Evolutionary conservation across 2,797 vertebrate species (phyloP).

Genomic region (Myotis findleyi): DNA sequence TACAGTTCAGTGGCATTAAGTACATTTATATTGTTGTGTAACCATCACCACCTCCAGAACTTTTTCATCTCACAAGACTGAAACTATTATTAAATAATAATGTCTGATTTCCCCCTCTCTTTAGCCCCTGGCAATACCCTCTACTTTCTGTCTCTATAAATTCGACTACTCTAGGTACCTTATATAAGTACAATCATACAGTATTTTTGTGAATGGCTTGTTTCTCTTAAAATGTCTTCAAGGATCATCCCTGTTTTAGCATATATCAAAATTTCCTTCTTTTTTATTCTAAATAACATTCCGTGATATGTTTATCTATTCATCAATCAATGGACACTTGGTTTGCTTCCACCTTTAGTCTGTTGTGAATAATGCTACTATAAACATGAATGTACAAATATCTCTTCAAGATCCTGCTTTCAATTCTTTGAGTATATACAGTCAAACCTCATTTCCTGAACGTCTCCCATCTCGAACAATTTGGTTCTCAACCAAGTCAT

Average conservation of each 20-base stretch:
- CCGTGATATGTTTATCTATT: background rate
- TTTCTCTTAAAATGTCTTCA: background rate
- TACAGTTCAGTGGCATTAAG: background rate
- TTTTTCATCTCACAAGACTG: background rate
- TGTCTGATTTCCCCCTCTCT: background rate
- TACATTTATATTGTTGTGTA: background rate
- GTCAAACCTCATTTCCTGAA: too few relatives aligned
- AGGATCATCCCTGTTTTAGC: background rate
- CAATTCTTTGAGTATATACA: background rate
- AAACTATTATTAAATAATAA: background rate
- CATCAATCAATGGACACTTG: background rate
- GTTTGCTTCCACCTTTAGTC: background rate
- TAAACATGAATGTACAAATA: background rate
- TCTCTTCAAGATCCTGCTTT: background rate
- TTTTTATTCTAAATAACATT: background rate
- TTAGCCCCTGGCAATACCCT: background rate
- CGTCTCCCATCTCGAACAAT: too few relatives aligned
- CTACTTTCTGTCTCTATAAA: background rate
- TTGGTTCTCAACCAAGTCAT: too few relatives aligned
- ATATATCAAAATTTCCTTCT: background rate
- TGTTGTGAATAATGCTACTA: background rate
- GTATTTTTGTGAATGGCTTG: background rate
- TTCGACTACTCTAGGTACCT: background rate
- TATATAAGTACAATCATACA: background rate
- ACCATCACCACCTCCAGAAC: background rate